Base-by-base conservation (phyloP, 2,113 vertebrate species). In the Aix galericulata region DNA sequence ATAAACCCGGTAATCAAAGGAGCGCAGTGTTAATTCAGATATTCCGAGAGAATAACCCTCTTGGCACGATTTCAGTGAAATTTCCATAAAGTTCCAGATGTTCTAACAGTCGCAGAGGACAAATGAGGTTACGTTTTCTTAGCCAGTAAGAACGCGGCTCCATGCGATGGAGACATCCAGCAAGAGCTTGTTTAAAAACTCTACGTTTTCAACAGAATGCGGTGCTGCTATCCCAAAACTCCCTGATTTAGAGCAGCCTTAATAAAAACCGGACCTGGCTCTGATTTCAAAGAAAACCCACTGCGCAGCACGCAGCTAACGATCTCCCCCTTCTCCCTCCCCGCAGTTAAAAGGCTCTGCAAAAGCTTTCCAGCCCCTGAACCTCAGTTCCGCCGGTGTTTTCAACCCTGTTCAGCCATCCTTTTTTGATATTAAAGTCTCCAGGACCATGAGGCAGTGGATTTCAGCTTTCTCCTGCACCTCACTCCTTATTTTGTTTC, bases 1-100 rank as follows among this genome's bases (percentile, higher is more conserved):
- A 79, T 22, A 79, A 87, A 73, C 8, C 31, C 60, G 81, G 62
- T 66, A 69, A 91, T 55, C 68, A 75, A 94, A 88, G 64, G 32
- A 58, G 55, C 66, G 89, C 42, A 72, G 53, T 52, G 21, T 82
- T 64, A 53, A 69, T 92, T 89, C 81, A 34, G 23, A 53, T 60
- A 82, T 53, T 53, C 69, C 73, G 59, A 72, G 1, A 88, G 60
- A 90, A 88, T 36, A 89, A 93, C 22, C 34, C 81, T 62, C 64
- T n/a, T 59, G 77, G 58, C 84, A 92, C 38, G 34, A 73, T 48
- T 89, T 90, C 66, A 55, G 2, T 89, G 20, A 79, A 44, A 94
- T 62, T 88, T 82, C 80, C 77, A 73, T 87, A 79, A 75, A 96
- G 91, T 82, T 79, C 69, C 78, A 89, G 74, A 76, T 88, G 69